Evolutionary conservation across 2,888 invertebrate genomes (phyloP), one percentile per base, ranked within the genome.

Genomic region (Amaurobius ferox): DNA sequence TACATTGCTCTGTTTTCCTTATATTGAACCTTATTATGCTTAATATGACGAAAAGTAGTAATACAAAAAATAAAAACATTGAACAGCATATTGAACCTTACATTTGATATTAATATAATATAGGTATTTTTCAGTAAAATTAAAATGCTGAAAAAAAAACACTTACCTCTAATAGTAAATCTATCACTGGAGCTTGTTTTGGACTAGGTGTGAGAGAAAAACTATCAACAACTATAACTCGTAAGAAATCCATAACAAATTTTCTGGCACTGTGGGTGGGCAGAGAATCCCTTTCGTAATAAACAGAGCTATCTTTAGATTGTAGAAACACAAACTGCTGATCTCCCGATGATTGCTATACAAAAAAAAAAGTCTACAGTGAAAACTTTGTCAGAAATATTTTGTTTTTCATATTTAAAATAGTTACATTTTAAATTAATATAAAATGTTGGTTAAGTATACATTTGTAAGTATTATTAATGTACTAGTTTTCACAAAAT

Each of bases 171-270:
- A 99, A 92, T 2, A 98, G 95, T 2, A 92, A 89, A 89, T 93
- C 93, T 73, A 93, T 90, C 19, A 92, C 91, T 30, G 91, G 90
- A 3, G 90, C 87, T 90, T 68, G 90, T 32, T 89, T 87, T 28
- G 95, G 78, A 64, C 96, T 1, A 95, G 94, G 16, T 71, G 95
- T 95, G 71, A 97, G 92, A 55, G 97, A 96, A 70, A 99, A 93
- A 0, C 98, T 98, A 92, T 99, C 98, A 0, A 98, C 95, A 0
- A 98, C 95, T 83, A 99, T 96, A 13, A 97, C 97, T 76, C 97
- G 93, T 72, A 99, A 92, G 91, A 99, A 97, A 92, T 99, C 98
- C 93, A 98, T 95, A 30, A 99, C 96, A 90, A 96, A 96, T 90
- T 96, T 96, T 64, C 96, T 93, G 0, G 96, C 97, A 0, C 96